Conservation (phyloP, 1,140 invertebrate genomes). For the Calephelis nemesis region DNA sequence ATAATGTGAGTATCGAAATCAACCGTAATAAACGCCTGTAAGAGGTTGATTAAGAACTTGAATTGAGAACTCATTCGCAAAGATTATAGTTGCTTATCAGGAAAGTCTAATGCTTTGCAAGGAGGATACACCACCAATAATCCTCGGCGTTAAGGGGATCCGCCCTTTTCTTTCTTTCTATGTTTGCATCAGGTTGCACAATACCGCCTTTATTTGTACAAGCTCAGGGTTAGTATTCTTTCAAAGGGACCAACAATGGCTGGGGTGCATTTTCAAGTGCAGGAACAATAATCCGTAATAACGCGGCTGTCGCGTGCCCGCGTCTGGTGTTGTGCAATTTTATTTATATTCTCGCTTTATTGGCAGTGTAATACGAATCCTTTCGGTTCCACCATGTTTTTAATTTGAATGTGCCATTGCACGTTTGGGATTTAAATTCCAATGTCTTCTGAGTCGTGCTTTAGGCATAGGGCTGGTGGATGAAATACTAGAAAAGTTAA, state of each 20-base stretch:
- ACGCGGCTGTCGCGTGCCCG: slow-evolving; percentile 53
- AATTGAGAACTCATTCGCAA: slow-evolving; percentile 48
- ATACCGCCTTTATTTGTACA: slow-evolving; percentile 19
- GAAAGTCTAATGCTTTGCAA: slow-evolving; percentile 59
- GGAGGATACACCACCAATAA: slow-evolving; percentile 62
- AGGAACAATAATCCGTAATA: slow-evolving; percentile 65
- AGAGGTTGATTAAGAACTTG: neutral
- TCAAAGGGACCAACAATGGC: slow-evolving; percentile 24
- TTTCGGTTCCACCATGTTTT: slow-evolving; percentile 1
- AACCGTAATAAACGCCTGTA: neutral
- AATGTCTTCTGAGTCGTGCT: neutral
- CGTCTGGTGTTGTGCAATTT: slow-evolving; percentile 54
- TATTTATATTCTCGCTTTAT: slow-evolving; percentile 40
- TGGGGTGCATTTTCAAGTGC: slow-evolving; percentile 67
- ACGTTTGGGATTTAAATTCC: slow-evolving; percentile 5
- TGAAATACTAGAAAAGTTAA: no score
- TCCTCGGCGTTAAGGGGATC: slow-evolving; percentile 56
- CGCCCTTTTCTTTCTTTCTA: slow-evolving; percentile 43
- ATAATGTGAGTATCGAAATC: neutral
- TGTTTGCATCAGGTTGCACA: slow-evolving; percentile 22
- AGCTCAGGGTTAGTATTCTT: slow-evolving; percentile 23
- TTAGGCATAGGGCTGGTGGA: neutral
- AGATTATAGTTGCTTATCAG: slow-evolving; percentile 64
- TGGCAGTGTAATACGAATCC: slow-evolving; percentile 11
- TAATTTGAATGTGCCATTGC: slow-evolving; percentile 8